Conservation (phyloP, 1,140 invertebrate species). For the Lycorma delicatula region DNA sequence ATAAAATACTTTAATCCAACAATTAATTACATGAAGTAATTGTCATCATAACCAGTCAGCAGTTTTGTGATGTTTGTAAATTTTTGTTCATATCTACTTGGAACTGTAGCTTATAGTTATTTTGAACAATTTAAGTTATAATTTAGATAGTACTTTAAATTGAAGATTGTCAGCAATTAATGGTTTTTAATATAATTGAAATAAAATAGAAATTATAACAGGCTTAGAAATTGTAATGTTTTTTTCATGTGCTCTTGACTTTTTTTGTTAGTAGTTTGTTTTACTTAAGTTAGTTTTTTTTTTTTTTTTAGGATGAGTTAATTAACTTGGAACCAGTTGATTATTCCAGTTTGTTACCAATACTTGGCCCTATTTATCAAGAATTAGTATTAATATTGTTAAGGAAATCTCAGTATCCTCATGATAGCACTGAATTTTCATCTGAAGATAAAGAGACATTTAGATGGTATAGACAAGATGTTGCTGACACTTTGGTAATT, state of each 20-base stretch:
- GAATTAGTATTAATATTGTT: conserved; percentile 53
- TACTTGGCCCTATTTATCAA: conserved; percentile 57
- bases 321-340: conserved; percentile 42
- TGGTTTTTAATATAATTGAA: no score
- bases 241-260: background rate
- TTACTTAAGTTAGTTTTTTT: no score
- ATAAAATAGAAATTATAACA: background rate
- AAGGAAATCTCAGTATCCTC: conserved; percentile 53
- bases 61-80: no score
- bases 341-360: conserved; percentile 40
- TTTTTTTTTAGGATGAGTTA: conserved; percentile 49
- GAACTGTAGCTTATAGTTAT: no score
- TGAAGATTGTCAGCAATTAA: no score
- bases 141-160: no score
- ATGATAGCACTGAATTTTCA: conserved; percentile 42
- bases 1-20: no score
- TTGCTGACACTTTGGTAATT: conserved; percentile 74
- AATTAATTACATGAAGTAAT: no score
- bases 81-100: no score
- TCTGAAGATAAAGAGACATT: conserved; percentile 76
- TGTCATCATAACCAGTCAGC: no score
- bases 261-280: no score
- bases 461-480: conserved; percentile 84
- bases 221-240: background rate
- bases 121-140: no score